Conservation (phyloP, 1,140 invertebrate species). For the Callitettix versicolor region DNA sequence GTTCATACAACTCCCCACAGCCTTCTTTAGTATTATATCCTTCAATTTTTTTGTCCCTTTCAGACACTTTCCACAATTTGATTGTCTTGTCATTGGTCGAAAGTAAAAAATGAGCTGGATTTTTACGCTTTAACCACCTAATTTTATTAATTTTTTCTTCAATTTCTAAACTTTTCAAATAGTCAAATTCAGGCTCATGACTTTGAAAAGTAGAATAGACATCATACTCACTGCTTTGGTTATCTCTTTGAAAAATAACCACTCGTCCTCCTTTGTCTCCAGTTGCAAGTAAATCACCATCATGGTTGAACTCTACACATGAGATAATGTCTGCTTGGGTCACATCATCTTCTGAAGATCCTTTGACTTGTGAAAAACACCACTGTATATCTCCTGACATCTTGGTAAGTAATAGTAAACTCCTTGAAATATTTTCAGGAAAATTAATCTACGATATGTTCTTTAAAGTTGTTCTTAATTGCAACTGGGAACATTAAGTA, state of each 20-base stretch:
- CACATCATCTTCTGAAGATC: slow-evolving; percentile 95
- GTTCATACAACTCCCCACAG: slow-evolving; percentile 76
- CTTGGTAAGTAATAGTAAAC: no score
- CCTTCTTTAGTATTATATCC: slow-evolving; percentile 93
- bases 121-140: slow-evolving; percentile 93
- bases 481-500: no score
- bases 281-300: slow-evolving; percentile 95
- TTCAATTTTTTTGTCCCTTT: slow-evolving; percentile 74
- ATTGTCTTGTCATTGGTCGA: slow-evolving; percentile 94
- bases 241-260: slow-evolving; percentile 95
- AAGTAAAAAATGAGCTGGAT: slow-evolving; percentile 95
- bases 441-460: no score
- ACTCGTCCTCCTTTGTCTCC: slow-evolving; percentile 98
- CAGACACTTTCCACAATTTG: slow-evolving; percentile 81
- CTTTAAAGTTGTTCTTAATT: no score
- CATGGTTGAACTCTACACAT: slow-evolving; percentile 98
- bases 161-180: slow-evolving; percentile 98
- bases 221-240: slow-evolving; percentile 92
- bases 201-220: slow-evolving; percentile 99
- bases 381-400: slow-evolving; percentile 84
- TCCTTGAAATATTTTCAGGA: no score
- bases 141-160: slow-evolving; percentile 99
- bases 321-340: slow-evolving; percentile 99
- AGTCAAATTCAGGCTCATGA: slow-evolving; percentile 99
- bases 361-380: slow-evolving; percentile 99